Conservation (phyloP, 2,113 vertebrate genomes). For the Psammodynastes pulverulentus region DNA sequence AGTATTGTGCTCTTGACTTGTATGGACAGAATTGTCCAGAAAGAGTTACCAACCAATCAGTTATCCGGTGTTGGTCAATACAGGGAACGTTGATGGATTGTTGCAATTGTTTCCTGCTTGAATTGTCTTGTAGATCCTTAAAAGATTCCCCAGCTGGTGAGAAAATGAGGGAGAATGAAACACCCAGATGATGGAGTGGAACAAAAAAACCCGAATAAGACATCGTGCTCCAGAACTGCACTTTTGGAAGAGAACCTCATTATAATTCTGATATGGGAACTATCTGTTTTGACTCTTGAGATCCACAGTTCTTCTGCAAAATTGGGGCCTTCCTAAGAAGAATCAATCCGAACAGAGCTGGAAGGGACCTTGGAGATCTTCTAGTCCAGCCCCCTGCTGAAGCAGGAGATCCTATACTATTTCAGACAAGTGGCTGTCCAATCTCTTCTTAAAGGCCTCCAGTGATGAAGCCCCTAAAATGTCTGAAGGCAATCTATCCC, state of each 20-base stretch:
- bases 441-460: not conserved
- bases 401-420: not conserved
- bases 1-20: not conserved
- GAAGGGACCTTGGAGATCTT: not conserved
- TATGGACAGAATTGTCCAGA: not conserved
- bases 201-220: not conserved
- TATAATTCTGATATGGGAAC: not conserved
- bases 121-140: not conserved
- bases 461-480: rapidly evolving
- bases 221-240: not conserved
- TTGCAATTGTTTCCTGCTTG: not conserved
- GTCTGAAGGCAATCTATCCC: not conserved
- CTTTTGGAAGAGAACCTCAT: not conserved
- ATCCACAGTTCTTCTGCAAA: not conserved
- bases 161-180: not conserved
- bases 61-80: not conserved
- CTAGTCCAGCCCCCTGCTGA: not conserved
- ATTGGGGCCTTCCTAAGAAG: not conserved
- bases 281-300: not conserved
- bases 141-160: not conserved
- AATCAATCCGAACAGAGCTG: not conserved
- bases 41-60: not conserved
- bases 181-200: not conserved
- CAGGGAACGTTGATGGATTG: not conserved
- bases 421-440: not conserved